Evolutionary conservation across 2,113 vertebrate species (phyloP), one percentile per base, ranked within the genome.

Genomic region (Baryphthengus martii): DNA sequence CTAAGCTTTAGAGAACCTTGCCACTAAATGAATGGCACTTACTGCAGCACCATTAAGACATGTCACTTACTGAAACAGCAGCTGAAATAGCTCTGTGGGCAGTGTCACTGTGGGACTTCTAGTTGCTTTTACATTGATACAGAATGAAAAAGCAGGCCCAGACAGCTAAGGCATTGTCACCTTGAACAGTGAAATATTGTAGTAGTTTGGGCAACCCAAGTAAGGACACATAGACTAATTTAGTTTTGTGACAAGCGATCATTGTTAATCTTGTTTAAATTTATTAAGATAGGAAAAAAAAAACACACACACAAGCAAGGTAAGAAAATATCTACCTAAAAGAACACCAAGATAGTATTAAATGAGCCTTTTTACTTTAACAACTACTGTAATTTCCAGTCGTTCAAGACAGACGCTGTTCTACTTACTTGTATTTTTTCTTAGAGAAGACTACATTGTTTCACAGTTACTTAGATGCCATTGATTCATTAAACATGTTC

Each of bases 51-150:
- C n/a, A 12, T 67, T 90, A 52, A 65, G 68, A n/a, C 3, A 4
- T 31, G 4, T 28, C n/a, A 56, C 28, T 85, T 68, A 56, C 20
- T 66, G 67, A 82, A 91, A 55, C 0, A 92, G 17, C 11, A 74
- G 33, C 10, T 63, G 29, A 78, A 68, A 68, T 35, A 14, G 2
- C 23, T 55, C 31, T 37, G 26, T 2, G 3, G 44, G 23, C 11
- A 50, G 31, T 37, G 39, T 26, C 29, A 29, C 40, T 72, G 17
- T 44, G 23, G 31, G 35, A 68, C 53, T 70, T 80, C 9, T 44
- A 19, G 19, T 50, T 75, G 9, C 9, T 68, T 6, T 77, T 83
- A 21, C 0, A 0, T 31, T 80, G 50, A 40, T 40, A n/a, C 0
- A 13, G 42, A 56, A 53, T 9, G 28, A 71, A 21, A 49, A 74